Percentiles rank a stretch among this genome's conserved stretches.
These are phyloP conservation scores for Sarcophaga peregrina DNA, from an alignment of 1,140 invertebrate genomes.

Conservation along the genomic window DNA sequence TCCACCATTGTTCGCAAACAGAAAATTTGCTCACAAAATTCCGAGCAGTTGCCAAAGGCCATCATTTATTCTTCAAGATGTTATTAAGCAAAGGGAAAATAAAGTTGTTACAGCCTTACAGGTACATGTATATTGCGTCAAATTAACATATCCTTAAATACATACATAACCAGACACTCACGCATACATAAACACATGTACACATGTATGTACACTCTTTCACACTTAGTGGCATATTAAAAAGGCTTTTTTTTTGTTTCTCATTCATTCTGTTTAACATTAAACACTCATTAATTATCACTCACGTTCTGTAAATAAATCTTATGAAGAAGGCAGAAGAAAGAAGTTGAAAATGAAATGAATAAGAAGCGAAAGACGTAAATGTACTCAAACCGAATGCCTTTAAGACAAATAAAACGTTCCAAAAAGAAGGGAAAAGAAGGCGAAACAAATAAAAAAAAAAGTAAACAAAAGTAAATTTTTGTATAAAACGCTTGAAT, in stretches of 20 bases:
- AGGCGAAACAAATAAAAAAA: neutral
- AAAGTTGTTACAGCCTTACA: conserved; percentile 2
- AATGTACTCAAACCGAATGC: neutral
- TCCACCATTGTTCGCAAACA: no score
- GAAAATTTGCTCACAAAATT: neutral
- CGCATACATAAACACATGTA: neutral
- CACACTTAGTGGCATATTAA: neutral
- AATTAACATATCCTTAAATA: conserved; percentile 21
- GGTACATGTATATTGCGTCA: conserved; percentile 16
- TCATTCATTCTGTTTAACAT: conserved; percentile 2
- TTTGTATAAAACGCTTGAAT: neutral
- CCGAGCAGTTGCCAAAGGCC: neutral
- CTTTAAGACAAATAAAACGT: conserved; percentile 19
- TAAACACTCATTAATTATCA: conserved; percentile 40
- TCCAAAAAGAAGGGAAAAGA: neutral
- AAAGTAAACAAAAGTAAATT: neutral
- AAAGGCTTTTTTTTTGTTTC: neutral
- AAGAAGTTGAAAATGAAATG: neutral
- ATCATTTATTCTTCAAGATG: neutral
- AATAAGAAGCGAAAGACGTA: neutral
- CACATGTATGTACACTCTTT: neutral
- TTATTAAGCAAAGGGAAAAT: neutral
- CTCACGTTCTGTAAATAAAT: conserved; percentile 39
- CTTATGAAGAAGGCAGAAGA: conserved; percentile 13
- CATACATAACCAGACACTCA: conserved; percentile 9